Base-by-base conservation (phyloP, 2,113 vertebrate genomes). In the Gallinago paraguaiae region DNA sequence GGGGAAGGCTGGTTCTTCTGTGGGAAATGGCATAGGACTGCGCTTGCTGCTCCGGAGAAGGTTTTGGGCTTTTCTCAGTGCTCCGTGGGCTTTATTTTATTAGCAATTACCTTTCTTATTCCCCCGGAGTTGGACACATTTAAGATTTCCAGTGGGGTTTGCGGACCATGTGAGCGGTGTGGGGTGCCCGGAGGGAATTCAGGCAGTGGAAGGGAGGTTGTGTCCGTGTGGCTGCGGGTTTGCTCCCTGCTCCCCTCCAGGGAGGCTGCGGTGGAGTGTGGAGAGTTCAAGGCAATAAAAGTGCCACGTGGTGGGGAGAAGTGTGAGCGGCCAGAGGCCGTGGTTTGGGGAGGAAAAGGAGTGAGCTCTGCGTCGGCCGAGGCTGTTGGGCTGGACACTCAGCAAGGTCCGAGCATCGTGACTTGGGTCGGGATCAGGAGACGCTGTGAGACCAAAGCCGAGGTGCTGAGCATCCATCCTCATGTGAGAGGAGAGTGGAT, bases 361-460 rank as follows among this genome's bases (percentile, higher is more conserved):
- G 51, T 14, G 1, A 3, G 18, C 61, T 6, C 17, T 0, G 13
- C 14, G 0, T 30, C 8, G 6, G 51, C 28, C 12, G 3, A 30
- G 60, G 39, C 5, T 7, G 11, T 51, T 43, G 60, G 75, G 59
- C 27, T 59, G 43, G 70, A 2, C 45, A 51, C 57, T 2, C 86
- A 51, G 79, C 23, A 3, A 70, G 76, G 80, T 27, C 41, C 50
- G 19, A 39, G 74, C 6, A 0, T 7, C 3, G 2, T 16, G 31
- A 22, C 35, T 10, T 8, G 3, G 56, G 53, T 33, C 27, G 9
- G 72, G 0, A 2, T 5, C n/a, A 25, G 37, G 59, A 81, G 39
- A 10, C 14, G 70, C 35, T 72, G 37, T 11, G 28, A 60, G 81
- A 54, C 31, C 71, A 74, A 72, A 78, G 3, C 31, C 31, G 7